These are phyloP conservation scores for Drosophila greeni DNA, from an alignment of 2,888 invertebrate species.

Conservation along the genomic window DNA sequence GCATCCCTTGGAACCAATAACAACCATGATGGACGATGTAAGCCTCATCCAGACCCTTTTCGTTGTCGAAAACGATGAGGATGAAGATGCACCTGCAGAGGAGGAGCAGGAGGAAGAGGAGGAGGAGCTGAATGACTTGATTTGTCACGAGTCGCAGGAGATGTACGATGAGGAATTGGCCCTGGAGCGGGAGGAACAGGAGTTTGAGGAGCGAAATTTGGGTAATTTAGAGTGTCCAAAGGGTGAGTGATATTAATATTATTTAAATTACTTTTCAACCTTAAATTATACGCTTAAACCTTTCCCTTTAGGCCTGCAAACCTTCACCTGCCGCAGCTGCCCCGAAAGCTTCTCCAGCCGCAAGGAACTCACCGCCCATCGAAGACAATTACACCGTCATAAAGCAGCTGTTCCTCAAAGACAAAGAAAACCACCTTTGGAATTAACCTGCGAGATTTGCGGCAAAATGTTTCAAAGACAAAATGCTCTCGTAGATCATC, in stretches of 20 bases:
- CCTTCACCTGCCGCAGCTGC: constrained; percentile 19
- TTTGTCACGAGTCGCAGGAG: background rate
- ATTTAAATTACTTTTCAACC: no score
- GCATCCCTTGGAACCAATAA: constrained; percentile 1
- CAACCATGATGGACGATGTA: constrained; percentile 2
- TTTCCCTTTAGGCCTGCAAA: background rate
- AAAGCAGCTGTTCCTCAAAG: background rate
- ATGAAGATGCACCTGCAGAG: background rate
- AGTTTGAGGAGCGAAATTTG: constrained; percentile 14
- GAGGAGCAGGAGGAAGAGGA: background rate
- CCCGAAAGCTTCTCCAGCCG: constrained; percentile 5
- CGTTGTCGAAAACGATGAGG: background rate
- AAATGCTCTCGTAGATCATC: constrained; percentile 88
- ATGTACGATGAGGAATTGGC: constrained; percentile 17
- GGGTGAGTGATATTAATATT: background rate
- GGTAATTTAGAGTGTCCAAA: background rate
- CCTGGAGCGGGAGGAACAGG: constrained; percentile 14
- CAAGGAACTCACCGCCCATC: constrained; percentile 8
- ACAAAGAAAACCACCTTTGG: no score
- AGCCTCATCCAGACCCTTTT: constrained; percentile 7
- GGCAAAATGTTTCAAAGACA: constrained; percentile 18
- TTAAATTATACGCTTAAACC: no score
- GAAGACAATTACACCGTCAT: background rate
- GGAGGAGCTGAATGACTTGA: background rate
- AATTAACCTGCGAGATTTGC: constrained; percentile 10